Base-by-base conservation (phyloP, 1,140 invertebrate genomes). In the Cotesia vestalis region DNA sequence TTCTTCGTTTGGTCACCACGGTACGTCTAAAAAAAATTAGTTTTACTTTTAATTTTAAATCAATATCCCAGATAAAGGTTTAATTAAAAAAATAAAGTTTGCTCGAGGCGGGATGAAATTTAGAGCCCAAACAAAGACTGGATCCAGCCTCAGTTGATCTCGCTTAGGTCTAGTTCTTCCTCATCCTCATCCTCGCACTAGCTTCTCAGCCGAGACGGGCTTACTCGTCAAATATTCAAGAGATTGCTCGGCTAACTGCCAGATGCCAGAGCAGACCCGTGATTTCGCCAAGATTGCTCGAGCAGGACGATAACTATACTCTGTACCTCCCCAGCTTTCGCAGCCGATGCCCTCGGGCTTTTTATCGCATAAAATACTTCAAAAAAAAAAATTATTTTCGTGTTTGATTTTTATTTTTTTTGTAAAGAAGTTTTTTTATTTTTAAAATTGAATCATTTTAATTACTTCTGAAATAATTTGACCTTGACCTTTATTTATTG, bases 1-100 rank as follows among this genome's bases (percentile, higher is more conserved):
- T 84, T 89, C 89, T 11, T 94, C 92, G 77, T 96, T 95, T 80
- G 94, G 93, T 83, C 94, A 94, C 88, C 93, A 96, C 78, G 94
- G 94, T 96, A 88, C 86, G 85, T 80, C 53, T 20, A 57, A 63
- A 53, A 11, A 51, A 34, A 52, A 53, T 34, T 17, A 17, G 6
- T 40, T 40, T 20, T 17, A 20, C 4, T 66, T 62, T 11, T 20
- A 52, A 27, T 14, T 66, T 62, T 59, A 3, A 59, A 59, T 59
- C 27, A 59, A 59, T 59, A 40, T 46, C 11, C 27, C 27, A 27
- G 27, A 46, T 46, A 46, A 46, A 46, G 40, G 40, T 46, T 46
- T 46, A 46, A 46, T 46, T 46, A 6, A 46, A 46, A 40, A 46
- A 46, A 46, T 8, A 46, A 46, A 46, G 40, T 46, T 46, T 8